Evolutionary conservation across 2,113 vertebrate genomes (phyloP).

Genomic region (Galeopterus variegatus): DNA sequence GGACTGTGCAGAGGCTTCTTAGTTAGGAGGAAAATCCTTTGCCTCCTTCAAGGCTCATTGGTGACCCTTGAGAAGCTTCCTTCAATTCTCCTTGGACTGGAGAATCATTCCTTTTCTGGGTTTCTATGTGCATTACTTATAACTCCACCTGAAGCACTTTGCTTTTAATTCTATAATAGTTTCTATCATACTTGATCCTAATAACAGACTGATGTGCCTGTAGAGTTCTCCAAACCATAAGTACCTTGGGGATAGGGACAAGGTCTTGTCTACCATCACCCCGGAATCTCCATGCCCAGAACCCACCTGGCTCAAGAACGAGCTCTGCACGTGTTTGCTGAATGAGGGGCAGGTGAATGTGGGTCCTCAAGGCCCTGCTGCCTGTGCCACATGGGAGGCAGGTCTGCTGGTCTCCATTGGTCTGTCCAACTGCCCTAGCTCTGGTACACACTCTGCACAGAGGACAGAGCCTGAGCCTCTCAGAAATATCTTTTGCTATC

Average conservation of each 20-base stretch:
- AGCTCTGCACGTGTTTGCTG: neutral
- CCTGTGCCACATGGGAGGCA: too few relatives aligned
- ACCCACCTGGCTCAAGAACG: neutral
- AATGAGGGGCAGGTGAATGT: too few relatives aligned
- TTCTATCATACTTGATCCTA: neutral
- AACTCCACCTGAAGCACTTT: neutral
- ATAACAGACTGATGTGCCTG: neutral
- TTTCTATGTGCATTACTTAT: neutral
- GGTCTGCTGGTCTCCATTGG: accelerated
- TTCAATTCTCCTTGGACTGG: neutral
- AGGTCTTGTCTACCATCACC: neutral
- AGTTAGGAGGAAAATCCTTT: neutral
- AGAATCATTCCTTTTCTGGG: neutral
- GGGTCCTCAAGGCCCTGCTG: too few relatives aligned
- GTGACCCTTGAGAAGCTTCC: neutral
- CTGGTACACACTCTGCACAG: too few relatives aligned
- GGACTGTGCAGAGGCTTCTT: neutral
- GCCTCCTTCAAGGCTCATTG: neutral
- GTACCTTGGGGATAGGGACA: too few relatives aligned
- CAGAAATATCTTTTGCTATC: neutral
- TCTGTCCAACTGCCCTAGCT: neutral
- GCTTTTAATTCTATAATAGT: neutral
- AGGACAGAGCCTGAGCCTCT: neutral
- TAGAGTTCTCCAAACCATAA: neutral
- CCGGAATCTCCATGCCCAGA: neutral